Evolutionary conservation across 2,113 vertebrate species (phyloP).

Genomic region (Caranx melampygus): DNA sequence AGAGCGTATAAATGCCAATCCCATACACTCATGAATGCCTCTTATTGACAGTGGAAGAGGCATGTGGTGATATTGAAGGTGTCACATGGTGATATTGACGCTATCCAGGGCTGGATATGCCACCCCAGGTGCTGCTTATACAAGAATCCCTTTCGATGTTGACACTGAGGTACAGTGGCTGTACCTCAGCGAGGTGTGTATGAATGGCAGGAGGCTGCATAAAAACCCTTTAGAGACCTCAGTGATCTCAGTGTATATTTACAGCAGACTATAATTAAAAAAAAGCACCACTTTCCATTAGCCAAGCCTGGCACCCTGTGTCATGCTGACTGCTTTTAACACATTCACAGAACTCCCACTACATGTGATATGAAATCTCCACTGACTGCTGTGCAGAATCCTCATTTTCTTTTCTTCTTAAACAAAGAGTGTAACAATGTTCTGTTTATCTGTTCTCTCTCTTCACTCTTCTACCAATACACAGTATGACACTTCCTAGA

Average conservation of each 20-base stretch:
- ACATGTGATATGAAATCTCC: not conserved
- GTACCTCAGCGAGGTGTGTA: too few species aligned
- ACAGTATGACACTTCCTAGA: not conserved
- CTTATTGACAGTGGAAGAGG: not conserved
- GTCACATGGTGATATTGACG: not conserved
- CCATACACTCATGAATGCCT: not conserved
- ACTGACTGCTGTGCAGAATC: not conserved
- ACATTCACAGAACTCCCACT: not conserved
- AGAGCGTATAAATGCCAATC: not conserved
- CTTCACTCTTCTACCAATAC: not conserved
- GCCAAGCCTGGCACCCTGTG: not conserved
- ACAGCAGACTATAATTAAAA: not conserved
- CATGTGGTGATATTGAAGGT: not conserved
- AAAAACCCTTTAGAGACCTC: too few species aligned
- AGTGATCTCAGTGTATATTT: not conserved
- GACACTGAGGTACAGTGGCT: not conserved
- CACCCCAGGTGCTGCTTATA: not conserved
- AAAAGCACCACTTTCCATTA: not conserved
- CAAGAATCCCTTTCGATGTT: not conserved
- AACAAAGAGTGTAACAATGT: not conserved
- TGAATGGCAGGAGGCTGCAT: too few species aligned
- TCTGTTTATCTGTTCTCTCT: too few species aligned
- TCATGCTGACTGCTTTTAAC: conserved; percentile 8
- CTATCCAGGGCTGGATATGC: not conserved
- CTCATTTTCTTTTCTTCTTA: not conserved